phyloP scores from a whole-genome alignment of 2,888 invertebrate species.

The Cyclophora albipunctata region DNA sequence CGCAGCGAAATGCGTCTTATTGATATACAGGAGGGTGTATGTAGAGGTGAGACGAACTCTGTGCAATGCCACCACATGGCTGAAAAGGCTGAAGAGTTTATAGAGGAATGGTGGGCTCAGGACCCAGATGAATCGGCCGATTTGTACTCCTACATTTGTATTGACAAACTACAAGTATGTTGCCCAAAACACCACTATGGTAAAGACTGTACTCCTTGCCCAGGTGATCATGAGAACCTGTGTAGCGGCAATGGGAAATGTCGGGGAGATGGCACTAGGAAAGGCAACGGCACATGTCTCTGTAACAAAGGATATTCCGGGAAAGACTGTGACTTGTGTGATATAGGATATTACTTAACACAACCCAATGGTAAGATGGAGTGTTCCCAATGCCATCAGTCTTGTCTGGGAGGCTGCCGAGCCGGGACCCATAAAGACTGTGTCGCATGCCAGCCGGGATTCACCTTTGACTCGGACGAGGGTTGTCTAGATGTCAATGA shows the following conservation, averaged over 20 bases:
- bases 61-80: constrained; percentile 89
- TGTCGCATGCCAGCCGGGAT: constrained; percentile 79
- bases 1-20: constrained; percentile 92
- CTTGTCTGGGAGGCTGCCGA: constrained; percentile 86
- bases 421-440: constrained; percentile 82
- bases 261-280: constrained; percentile 90
- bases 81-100: constrained; percentile 85
- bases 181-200: constrained; percentile 92
- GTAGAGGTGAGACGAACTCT: constrained; percentile 82
- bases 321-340: constrained; percentile 85
- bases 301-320: constrained; percentile 91
- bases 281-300: constrained; percentile 92
- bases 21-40: constrained; percentile 92
- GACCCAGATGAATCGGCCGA: constrained; percentile 59
- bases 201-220: constrained; percentile 85
- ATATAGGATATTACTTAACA: constrained; percentile 81
- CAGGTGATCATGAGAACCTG: constrained; percentile 81
- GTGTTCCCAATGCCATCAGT: constrained; percentile 85
- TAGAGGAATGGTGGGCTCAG: constrained; percentile 93
- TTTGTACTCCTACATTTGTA: constrained; percentile 82
- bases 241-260: constrained; percentile 90
- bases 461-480: constrained; percentile 80
- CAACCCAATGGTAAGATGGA: constrained; percentile 85
- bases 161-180: constrained; percentile 84
- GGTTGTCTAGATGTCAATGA: constrained; percentile 92